Base-by-base conservation (phyloP, 2,888 invertebrate genomes). In the Automeris io region DNA sequence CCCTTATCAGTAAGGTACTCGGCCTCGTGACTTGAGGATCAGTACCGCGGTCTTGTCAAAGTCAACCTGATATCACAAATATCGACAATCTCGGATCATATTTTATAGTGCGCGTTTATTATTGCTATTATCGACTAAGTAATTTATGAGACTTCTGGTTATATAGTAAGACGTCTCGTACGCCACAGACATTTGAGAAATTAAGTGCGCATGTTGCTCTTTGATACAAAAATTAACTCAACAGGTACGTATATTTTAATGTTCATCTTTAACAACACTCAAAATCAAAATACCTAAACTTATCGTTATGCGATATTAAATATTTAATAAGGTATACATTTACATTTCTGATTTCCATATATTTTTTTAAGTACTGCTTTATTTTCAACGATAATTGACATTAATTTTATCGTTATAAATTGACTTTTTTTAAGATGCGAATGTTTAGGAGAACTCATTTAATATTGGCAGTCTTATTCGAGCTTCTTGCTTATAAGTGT, bases 1-100 rank as follows among this genome's bases (percentile, higher is more conserved):
- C 67, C 70, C 65, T 74, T 76, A 77, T 79, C 70, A 57, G 49
- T 47, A 49, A 63, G 55, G 57, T 54, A 66, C 65, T 61, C 47
- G 65, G 48, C 58, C 70, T 71, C 70, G 73, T 74, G 76, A 74
- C 70, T 70, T 40, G 49, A 49, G 50, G 45, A 57, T 51, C 50
- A 46, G 37, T 32, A 40, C 45, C 33, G 33, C 46, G 50, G 48
- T 49, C 55, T 58, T 55, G 54, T 49, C 55, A 51, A 39, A 47
- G 34, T 45, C 45, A 43, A 45, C 41, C 58, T 53, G 60, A 61
- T 67, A 72, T 63, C 61, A 48, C 51, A 46, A 46, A 46, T 62
- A 57, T 59, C 67, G 52, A 55, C 54, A 49, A 54, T 47, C 38
- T 50, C 47, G 54, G 51, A 68, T 64, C 59, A 60, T 58, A 57